These are phyloP conservation scores for Zaprionus inermis DNA, from an alignment of 1,140 invertebrate genomes.

Conservation along the genomic window DNA sequence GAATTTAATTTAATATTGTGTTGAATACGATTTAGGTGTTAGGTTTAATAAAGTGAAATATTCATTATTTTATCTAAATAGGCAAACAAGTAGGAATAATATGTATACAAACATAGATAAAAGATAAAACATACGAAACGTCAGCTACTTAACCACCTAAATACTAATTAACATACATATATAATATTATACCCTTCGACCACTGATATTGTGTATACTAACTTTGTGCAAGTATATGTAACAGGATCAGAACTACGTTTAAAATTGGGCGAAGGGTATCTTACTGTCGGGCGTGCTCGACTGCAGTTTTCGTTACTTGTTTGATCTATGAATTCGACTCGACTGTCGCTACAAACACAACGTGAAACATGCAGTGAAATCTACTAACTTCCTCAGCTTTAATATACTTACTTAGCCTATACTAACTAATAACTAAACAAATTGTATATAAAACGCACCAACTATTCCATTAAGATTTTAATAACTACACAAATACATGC, in stretches of 20 bases:
- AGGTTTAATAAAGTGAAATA: no score
- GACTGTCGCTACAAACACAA: no score
- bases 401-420: conserved; percentile 56
- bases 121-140: conserved; percentile 11
- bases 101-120: conserved; percentile 8
- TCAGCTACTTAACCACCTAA: conserved; percentile 42
- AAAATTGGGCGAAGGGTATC: no score
- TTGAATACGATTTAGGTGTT: no score
- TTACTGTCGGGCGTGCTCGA: no score
- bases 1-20: no score
- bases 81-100: not conserved
- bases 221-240: no score
- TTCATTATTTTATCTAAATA: no score
- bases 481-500: conserved; percentile 47
- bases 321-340: conserved; percentile 11
- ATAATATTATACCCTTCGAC: conserved; percentile 11
- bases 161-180: conserved; percentile 15
- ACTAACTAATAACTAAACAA: conserved; percentile 51
- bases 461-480: conserved; percentile 80
- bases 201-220: no score
- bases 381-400: conserved; percentile 80
- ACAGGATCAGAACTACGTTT: no score
- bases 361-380: conserved; percentile 63
- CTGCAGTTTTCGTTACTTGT: no score
- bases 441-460: conserved; percentile 80